Conservation (phyloP, 2,797 vertebrate species). For the Heliangelus exortis region DNA sequence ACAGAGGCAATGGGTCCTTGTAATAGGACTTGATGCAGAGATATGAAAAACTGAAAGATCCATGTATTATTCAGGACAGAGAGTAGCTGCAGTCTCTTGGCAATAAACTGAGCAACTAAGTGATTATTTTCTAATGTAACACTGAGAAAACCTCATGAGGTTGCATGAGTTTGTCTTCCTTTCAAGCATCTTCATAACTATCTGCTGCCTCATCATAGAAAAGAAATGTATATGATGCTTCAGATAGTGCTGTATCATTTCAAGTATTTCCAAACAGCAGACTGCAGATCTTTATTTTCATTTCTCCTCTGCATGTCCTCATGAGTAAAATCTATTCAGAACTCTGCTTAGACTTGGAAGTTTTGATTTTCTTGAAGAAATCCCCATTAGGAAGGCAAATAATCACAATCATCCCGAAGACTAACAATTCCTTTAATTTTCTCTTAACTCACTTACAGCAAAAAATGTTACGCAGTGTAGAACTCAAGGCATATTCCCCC, state of each 20-base stretch:
- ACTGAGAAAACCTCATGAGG: background rate
- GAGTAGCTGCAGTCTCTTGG: constrained; percentile 20
- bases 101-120: constrained; percentile 64
- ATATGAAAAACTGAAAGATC: constrained; percentile 52
- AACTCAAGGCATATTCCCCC: background rate
- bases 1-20: background rate
- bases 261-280: constrained; percentile 9
- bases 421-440: background rate
- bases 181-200: constrained; percentile 26
- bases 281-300: background rate
- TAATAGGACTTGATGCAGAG: background rate
- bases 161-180: background rate
- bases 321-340: constrained; percentile 58
- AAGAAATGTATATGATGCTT: background rate
- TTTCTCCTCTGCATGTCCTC: constrained; percentile 48
- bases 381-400: background rate
- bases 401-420: background rate
- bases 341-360: constrained; percentile 39
- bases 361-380: constrained; percentile 58
- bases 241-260: constrained; percentile 42
- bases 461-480: background rate
- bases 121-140: constrained; percentile 64
- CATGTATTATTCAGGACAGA: constrained; percentile 57
- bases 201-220: constrained; percentile 38
- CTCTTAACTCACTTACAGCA: background rate